Evolutionary conservation across 2,888 invertebrate genomes (phyloP).

Genomic region (Sarcophaga subvicina): DNA sequence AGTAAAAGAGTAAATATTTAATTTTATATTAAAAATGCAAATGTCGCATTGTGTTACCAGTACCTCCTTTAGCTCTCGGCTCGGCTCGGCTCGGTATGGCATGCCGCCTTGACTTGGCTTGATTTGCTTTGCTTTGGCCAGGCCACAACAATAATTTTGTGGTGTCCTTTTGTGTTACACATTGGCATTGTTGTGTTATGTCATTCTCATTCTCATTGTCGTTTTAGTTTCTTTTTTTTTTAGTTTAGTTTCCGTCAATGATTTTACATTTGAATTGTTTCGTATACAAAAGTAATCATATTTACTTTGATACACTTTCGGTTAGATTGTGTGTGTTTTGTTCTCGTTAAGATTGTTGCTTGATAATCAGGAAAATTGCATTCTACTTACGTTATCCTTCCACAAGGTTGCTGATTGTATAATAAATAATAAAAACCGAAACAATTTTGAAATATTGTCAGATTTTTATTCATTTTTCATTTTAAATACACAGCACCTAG

Average conservation of each 20-base stretch:
- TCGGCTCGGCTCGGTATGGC: background rate
- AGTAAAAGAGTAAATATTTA: constrained; percentile 27
- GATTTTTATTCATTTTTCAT: too few relatives aligned
- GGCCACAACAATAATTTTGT: constrained; percentile 73
- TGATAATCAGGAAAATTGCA: background rate
- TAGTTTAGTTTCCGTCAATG: background rate
- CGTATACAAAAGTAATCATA: background rate
- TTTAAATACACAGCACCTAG: too few relatives aligned
- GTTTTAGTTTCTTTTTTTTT: background rate
- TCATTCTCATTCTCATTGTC: background rate
- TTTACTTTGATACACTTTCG: background rate
- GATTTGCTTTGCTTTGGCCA: constrained; percentile 5
- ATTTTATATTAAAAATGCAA: constrained; percentile 80
- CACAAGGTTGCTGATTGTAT: too few relatives aligned
- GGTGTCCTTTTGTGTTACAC: constrained; percentile 40
- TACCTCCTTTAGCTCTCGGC: background rate
- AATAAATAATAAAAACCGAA: too few relatives aligned
- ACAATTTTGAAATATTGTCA: too few relatives aligned
- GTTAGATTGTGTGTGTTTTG: background rate
- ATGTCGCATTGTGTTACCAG: constrained; percentile 75
- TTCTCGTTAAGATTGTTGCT: background rate
- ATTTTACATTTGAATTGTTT: constrained; percentile 3
- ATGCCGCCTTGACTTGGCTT: background rate
- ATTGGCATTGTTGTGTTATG: constrained; percentile 11
- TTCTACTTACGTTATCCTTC: too few relatives aligned